Conservation (phyloP, 2,113 vertebrate genomes). For the Psilopsiagon aurifrons region DNA sequence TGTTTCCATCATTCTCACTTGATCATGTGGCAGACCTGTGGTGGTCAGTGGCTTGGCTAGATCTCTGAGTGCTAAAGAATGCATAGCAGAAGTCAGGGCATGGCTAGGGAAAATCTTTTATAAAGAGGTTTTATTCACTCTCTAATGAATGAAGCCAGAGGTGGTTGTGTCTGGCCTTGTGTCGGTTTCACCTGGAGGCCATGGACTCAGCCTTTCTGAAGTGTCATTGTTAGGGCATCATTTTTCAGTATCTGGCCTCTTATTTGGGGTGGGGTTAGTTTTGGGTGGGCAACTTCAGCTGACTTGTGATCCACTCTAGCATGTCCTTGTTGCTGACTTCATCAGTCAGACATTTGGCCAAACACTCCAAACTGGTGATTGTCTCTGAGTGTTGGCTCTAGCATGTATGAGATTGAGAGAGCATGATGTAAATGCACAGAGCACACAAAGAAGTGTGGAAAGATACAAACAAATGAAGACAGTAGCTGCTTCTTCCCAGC, state of each 20-base stretch:
- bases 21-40: neutral
- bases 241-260: neutral
- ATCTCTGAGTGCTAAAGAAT: slow-evolving; percentile 22
- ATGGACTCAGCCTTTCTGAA: neutral
- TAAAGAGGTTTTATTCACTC: neutral
- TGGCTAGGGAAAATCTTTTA: neutral
- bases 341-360: neutral
- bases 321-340: neutral
- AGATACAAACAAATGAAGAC: neutral
- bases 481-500: neutral
- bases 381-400: neutral
- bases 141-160: neutral
- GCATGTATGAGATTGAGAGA: neutral
- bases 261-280: neutral
- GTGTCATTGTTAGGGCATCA: neutral
- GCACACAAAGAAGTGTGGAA: fast-evolving
- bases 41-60: neutral
- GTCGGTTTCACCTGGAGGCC: neutral
- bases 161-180: neutral
- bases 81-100: neutral
- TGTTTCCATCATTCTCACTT: neutral
- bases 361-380: neutral
- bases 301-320: neutral
- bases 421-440: neutral
- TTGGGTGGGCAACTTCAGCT: neutral